Conservation (phyloP, 2,113 vertebrate species). For the Macaca mulatta region DNA sequence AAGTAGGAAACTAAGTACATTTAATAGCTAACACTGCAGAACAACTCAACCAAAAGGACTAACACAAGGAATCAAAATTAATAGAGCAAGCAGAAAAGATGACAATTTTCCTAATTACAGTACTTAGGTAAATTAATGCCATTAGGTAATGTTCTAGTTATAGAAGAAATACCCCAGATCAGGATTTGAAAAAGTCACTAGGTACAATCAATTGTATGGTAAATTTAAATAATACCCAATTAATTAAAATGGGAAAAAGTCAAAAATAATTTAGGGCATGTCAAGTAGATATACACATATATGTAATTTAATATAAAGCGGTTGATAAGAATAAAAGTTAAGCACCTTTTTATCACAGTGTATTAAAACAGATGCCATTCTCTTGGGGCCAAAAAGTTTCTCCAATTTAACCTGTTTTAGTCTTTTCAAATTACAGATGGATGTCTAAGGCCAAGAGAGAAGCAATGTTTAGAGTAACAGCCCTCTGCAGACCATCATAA, state of each 20-base stretch:
- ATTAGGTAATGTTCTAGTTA: neutral
- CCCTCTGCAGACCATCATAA: neutral
- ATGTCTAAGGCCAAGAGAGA: neutral
- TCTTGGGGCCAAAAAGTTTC: neutral
- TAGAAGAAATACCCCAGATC: neutral
- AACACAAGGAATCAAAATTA: conserved; percentile 2
- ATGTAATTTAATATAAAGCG: neutral
- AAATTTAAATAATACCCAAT: neutral
- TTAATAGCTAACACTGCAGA: neutral
- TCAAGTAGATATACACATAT: neutral
- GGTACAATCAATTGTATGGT: neutral
- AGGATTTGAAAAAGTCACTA: neutral
- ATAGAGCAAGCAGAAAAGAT: neutral
- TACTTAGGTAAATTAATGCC: neutral
- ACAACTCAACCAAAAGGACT: neutral
- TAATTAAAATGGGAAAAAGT: neutral
- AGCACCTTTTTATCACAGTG: neutral
- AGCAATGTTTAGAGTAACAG: neutral
- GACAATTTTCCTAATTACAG: neutral
- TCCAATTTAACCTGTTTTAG: neutral
- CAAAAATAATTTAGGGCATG: neutral
- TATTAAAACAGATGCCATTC: neutral
- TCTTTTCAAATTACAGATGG: neutral
- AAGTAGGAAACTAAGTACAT: neutral
- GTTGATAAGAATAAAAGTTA: neutral